A percentile compares a stretch with the other conserved stretches of the same genome.
These are phyloP conservation scores for Rhodeus uyekii DNA, from an alignment of 2,797 vertebrate species.

Conservation along the genomic window DNA sequence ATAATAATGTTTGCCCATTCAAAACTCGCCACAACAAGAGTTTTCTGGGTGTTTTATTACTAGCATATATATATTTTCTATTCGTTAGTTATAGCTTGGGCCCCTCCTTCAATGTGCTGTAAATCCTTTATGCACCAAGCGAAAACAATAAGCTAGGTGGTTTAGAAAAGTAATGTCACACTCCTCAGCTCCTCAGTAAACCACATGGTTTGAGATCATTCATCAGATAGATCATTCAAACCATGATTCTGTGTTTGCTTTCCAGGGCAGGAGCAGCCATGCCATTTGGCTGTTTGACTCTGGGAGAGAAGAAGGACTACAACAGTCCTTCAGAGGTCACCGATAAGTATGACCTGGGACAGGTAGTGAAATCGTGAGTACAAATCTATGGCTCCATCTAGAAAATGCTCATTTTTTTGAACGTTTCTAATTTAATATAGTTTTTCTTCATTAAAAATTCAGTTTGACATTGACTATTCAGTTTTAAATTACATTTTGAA, in stretches of 20 bases:
- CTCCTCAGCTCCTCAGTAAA: not conserved
- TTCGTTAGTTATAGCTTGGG: not conserved
- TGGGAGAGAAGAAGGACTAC: constrained; percentile 99
- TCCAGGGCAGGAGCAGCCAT: constrained; percentile 82
- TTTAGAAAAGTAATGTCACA: not conserved
- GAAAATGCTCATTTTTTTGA: not conserved
- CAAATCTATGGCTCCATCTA: not conserved
- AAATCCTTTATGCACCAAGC: not conserved
- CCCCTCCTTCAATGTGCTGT: not conserved
- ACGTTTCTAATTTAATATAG: not conserved
- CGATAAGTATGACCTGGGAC: constrained; percentile 98
- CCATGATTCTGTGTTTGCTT: constrained; percentile 13
- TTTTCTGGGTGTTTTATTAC: not conserved
- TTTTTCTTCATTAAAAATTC: not conserved
- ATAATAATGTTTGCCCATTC: not conserved
- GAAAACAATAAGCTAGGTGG: not conserved
- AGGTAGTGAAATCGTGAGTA: constrained; percentile 98
- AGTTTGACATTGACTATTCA: no score
- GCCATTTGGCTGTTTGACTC: constrained; percentile 98
- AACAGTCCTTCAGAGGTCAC: constrained; percentile 97
- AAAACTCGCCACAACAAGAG: not conserved
- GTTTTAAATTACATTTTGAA: not conserved
- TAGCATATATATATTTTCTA: not conserved
- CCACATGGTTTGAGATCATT: not conserved
- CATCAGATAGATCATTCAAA: not conserved